Evolutionary conservation across 92 coral and sea anemone species (phyloP), one percentile per base, ranked within the genome.

Genomic region (Parazoanthus darwini): DNA sequence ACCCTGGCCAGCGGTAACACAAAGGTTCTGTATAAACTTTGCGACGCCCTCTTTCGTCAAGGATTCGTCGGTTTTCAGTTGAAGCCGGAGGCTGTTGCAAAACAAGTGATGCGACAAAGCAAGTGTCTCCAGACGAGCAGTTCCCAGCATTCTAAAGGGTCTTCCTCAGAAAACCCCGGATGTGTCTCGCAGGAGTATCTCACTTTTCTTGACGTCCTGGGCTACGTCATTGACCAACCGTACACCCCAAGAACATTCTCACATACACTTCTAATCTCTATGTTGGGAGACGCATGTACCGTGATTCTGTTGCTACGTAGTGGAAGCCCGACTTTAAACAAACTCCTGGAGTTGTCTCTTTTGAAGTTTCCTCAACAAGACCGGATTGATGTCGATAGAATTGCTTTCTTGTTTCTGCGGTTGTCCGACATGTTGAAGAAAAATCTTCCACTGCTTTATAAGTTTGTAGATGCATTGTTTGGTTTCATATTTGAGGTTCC

Each of bases 371-470:
- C 9, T 13, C 66, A 84, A 23, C 39, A 87, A n/a, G 50, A 56
- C 14, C 51, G 43, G 25, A 90, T 91, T 87, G 50, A 77, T 59
- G 92, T 88, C 56, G 94, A 93, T 76, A 81, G 82, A 36, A 78
- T 93, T 33, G 96, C 94, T 0, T 79, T 33, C 43, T 71, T 93
- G 5, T 95, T 95, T 22, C 85, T 95, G 46, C 63, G 25, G 23
- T 80, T 92, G 37, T 88, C 93, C 82, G 82, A 46, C 80, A 59
- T 29, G 0, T 70, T 93, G 22, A 72, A 16, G 80, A 43, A 73
- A 36, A 73, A 88, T n/a, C 59, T 38, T 59, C 66, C 88, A 36
- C 11, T 89, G 51, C 86, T 94, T 11, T 73, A 35, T 22, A 88
- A 58, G 58, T 91, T 85, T 80, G 90, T 85, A 29, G 95, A 88